Base-by-base conservation (phyloP, 2,888 invertebrate species). In the Phortica magna region DNA sequence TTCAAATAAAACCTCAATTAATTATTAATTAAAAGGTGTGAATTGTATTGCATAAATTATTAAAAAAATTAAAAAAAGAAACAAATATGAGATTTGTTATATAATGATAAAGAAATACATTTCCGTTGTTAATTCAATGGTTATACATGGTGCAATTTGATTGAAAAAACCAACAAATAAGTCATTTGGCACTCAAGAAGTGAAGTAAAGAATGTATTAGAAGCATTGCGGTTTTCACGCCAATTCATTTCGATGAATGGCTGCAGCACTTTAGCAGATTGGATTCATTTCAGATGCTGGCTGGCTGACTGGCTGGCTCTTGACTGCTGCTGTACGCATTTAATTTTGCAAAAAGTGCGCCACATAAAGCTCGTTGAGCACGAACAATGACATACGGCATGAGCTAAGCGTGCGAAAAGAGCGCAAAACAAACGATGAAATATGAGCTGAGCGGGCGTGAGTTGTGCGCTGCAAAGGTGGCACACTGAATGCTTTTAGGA, bases 201-300 rank as follows among this genome's bases (percentile, higher is more conserved):
- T 55, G n/a, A n/a, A 55, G 55, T 55, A 3, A 17, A 55, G 17
- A 55, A 17, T 17, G 17, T 14, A 55, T n/a, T 41, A 17, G n/a
- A 68, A n/a, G 3, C 68, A 6, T 43, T 68, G 42, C 9, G 42
- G 43, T 43, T n/a, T 78, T 80, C 75, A 80, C 74, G 80, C 74
- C 78, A 78, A 76, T 74, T 57, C 75, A 9, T 61, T n/a, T 9
- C 59, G 17, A 67, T 77, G 31, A 48, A 74, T 76, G 73, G 73
- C 67, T 57, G 73, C 57, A 48, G 76, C 87, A 87, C 87, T 87
- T 83, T 87, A 81, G 80, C 72, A 84, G 86, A 85, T 85, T 85
- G 86, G 83, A 81, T 76, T 17, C 76, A 74, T 75, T 65, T 43
- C 75, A 67, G 39, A 76, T 41, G 19, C 39, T 39, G 74, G 31